A percentile compares a stretch with the other conserved stretches of the same genome.
These are phyloP conservation scores for Cerceris rybyensis DNA, from an alignment of 2,888 invertebrate species.

Conservation along the genomic window DNA sequence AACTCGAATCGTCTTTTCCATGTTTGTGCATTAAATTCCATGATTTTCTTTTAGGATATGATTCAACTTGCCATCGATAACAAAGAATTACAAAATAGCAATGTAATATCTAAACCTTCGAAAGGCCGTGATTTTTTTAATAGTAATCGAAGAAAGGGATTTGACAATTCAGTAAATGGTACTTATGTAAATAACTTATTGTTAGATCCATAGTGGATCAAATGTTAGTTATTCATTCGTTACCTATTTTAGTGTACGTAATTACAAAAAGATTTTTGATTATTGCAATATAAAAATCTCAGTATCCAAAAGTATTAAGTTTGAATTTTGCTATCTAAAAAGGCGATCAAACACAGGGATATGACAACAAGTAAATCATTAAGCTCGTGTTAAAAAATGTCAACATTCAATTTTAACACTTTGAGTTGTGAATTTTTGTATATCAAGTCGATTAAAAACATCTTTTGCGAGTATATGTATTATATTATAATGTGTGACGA, in stretches of 20 bases:
- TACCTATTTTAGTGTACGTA: no score
- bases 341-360: no score
- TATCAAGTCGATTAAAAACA: no score
- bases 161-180: neutral
- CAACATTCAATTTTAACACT: no score
- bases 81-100: neutral
- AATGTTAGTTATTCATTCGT: neutral
- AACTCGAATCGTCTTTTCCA: neutral
- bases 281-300: neutral
- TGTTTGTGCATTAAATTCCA: neutral
- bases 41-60: neutral
- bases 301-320: neutral
- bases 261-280: no score
- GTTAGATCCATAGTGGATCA: neutral
- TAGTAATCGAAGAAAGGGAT: neutral
- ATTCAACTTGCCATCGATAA: neutral
- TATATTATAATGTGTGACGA: no score
- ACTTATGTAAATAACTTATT: neutral
- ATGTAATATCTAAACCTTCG: neutral
- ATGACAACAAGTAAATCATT: no score
- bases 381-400: no score
- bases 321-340: neutral
- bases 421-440: no score
- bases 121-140: neutral
- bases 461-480: no score